Percentiles rank a stretch among this genome's conserved stretches.
These are phyloP conservation scores for Narcine bancroftii DNA, from an alignment of 2,113 vertebrate genomes.

Conservation along the genomic window DNA sequence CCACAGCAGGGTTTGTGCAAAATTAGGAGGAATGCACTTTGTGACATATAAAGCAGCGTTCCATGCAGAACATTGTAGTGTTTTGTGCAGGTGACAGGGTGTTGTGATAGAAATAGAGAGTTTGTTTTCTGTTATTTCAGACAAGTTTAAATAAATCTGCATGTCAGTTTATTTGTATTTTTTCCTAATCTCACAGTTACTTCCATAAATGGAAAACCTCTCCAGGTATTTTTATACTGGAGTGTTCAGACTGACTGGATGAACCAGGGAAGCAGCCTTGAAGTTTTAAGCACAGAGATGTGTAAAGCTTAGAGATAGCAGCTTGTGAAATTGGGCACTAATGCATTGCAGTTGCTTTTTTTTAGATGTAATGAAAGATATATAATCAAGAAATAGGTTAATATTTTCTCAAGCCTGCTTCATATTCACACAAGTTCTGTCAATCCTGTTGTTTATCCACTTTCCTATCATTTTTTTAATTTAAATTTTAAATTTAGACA, in stretches of 20 bases:
- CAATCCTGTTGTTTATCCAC: no score
- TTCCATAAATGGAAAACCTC: not conserved
- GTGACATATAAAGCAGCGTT: not conserved
- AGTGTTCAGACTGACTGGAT: not conserved
- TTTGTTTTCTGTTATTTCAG: not conserved
- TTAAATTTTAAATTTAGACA: no score
- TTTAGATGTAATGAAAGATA: no score
- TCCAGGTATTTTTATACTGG: not conserved
- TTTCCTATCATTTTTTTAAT: no score
- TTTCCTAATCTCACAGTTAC: not conserved
- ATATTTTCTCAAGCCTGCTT: no score
- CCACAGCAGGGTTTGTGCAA: not conserved
- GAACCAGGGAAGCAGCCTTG: not conserved
- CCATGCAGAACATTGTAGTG: no score
- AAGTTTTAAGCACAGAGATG: not conserved
- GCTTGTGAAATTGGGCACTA: not conserved
- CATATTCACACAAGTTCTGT: no score
- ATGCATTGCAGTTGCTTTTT: no score
- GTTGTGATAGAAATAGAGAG: not conserved
- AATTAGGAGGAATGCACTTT: not conserved
- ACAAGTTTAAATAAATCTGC: not conserved
- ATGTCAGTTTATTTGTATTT: not conserved
- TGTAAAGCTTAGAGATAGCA: not conserved
- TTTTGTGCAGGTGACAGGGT: no score
- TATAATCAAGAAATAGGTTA: no score